phyloP scores from a whole-genome alignment of 2,113 vertebrate genomes.

The Callithrix jacchus region DNA sequence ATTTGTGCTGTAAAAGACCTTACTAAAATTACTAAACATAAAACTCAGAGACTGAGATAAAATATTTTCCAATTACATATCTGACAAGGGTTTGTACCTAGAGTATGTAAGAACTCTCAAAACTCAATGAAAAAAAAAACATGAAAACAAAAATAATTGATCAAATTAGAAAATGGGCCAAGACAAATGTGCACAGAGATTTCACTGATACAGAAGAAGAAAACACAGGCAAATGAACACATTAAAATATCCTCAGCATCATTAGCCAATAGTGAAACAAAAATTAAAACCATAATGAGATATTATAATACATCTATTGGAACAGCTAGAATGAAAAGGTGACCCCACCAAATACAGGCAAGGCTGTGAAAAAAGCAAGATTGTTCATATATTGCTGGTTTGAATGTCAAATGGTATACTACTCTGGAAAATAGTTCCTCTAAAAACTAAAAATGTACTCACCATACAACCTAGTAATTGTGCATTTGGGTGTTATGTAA shows the following conservation, averaged over 20 bases:
- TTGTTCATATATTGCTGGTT: background rate
- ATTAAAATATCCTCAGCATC: background rate
- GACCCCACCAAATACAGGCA: background rate
- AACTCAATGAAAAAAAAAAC: background rate
- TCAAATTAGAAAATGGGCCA: background rate
- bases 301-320: background rate
- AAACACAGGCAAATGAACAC: background rate
- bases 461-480: background rate
- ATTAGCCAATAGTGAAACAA: background rate
- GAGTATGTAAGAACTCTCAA: background rate
- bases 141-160: background rate
- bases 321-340: background rate
- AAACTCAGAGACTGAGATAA: background rate
- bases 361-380: background rate
- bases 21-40: background rate
- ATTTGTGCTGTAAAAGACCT: background rate
- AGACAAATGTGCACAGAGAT: background rate
- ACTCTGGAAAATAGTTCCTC: background rate
- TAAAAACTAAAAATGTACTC: background rate
- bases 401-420: background rate
- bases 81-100: background rate
- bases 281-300: background rate
- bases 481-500: background rate
- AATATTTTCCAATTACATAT: background rate
- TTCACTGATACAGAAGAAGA: background rate